phyloP scores from a whole-genome alignment of 2,113 vertebrate species.

The Macrotus californicus region DNA sequence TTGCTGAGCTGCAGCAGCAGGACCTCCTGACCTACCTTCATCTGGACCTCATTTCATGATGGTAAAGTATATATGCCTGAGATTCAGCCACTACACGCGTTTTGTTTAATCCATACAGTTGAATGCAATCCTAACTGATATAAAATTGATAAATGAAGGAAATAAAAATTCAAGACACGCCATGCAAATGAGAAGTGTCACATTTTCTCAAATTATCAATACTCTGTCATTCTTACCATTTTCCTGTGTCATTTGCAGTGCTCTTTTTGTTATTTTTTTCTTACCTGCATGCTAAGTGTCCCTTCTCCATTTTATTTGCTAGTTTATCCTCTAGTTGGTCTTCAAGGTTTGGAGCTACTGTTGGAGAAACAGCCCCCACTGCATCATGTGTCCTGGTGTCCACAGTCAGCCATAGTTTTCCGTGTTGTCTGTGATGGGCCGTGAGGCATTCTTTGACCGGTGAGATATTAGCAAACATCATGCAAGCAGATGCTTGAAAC shows the following conservation, averaged over 20 bases:
- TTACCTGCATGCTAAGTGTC: neutral
- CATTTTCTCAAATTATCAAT: neutral
- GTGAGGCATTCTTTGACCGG: neutral
- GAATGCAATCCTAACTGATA: neutral
- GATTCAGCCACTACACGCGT: neutral
- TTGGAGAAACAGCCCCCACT: neutral
- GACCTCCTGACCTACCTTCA: neutral
- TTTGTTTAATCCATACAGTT: neutral
- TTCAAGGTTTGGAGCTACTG: neutral
- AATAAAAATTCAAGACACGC: neutral
- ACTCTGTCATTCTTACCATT: neutral
- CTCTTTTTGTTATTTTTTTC: neutral
- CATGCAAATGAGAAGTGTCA: neutral
- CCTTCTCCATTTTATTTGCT: neutral
- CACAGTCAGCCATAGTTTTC: neutral
- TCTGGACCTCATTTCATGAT: neutral
- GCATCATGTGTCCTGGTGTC: too few relatives aligned
- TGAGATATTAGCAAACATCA: neutral
- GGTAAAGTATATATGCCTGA: neutral
- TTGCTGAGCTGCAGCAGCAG: neutral
- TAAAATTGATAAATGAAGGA: neutral
- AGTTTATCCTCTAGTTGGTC: neutral
- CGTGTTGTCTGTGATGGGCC: neutral
- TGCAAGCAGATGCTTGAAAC: neutral
- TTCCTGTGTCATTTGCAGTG: neutral